These are phyloP conservation scores for Aporrectodea caliginosa DNA, from an alignment of 1,140 invertebrate genomes.

Conservation along the genomic window DNA sequence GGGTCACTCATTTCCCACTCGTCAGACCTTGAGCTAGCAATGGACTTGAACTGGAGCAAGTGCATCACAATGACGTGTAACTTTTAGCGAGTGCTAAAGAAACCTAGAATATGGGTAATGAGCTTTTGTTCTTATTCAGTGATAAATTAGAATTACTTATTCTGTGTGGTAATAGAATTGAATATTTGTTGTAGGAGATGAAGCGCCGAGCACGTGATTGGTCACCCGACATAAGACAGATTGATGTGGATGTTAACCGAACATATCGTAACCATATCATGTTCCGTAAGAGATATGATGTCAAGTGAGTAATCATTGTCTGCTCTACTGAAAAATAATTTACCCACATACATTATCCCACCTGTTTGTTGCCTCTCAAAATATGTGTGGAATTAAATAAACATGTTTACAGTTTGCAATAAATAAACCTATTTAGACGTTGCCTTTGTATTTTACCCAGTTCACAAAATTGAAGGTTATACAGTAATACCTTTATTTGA, in stretches of 20 bases:
- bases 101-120: neutral
- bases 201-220: slow-evolving; percentile 75
- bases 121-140: neutral
- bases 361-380: neutral
- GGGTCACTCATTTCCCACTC: neutral
- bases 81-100: neutral
- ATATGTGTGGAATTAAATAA: neutral
- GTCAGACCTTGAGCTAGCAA: neutral
- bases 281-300: slow-evolving; percentile 88
- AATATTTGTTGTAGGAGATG: slow-evolving; percentile 67
- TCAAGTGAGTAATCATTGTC: slow-evolving; percentile 64
- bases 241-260: slow-evolving; percentile 97
- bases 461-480: too few relatives aligned
- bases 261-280: slow-evolving; percentile 96
- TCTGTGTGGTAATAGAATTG: too few relatives aligned
- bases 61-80: neutral
- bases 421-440: neutral
- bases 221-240: slow-evolving; percentile 96
- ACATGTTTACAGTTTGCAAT: neutral
- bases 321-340: too few relatives aligned
- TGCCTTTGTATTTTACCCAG: neutral
- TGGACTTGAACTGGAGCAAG: neutral
- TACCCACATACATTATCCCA: neutral
- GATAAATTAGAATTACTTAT: neutral
- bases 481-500: too few relatives aligned